These are phyloP conservation scores for Cataglyphis altisquamis DNA, from an alignment of 2,888 invertebrate species.

Conservation along the genomic window DNA sequence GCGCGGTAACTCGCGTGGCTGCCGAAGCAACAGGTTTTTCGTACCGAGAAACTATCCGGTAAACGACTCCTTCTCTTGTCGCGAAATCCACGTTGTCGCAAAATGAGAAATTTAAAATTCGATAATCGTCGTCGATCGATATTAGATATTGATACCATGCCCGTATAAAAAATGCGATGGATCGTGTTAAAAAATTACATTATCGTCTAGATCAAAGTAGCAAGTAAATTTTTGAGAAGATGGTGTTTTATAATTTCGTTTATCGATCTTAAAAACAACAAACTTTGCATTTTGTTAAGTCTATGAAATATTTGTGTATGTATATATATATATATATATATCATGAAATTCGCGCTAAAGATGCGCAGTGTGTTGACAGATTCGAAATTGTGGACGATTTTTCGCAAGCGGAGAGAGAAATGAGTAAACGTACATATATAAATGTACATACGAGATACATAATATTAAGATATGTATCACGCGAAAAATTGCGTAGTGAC, in stretches of 20 bases:
- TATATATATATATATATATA: background rate
- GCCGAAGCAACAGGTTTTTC: conserved; percentile 80
- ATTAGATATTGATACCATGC: background rate
- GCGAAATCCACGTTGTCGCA: background rate
- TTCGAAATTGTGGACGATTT: background rate
- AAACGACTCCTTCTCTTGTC: conserved; percentile 57
- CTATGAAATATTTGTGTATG: background rate
- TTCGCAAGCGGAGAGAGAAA: background rate
- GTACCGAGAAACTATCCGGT: conserved; percentile 60
- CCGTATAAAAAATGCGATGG: background rate
- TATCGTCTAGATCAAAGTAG: background rate
- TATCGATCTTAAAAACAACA: background rate
- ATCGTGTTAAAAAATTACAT: background rate
- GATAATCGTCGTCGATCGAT: no score
- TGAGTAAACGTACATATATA: no score
- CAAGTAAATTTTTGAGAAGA: background rate
- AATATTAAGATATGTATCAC: background rate
- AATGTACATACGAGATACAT: no score
- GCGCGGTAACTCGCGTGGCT: conserved; percentile 57
- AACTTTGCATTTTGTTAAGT: background rate
- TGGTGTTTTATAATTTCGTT: background rate
- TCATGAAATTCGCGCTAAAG: background rate
- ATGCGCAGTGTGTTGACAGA: background rate
- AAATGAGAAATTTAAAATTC: background rate
- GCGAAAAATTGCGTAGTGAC: conserved; percentile 17